Percentiles rank a stretch among this genome's conserved stretches.
phyloP scores from a whole-genome alignment of 2,113 vertebrate genomes.

The Vombatus ursinus region DNA sequence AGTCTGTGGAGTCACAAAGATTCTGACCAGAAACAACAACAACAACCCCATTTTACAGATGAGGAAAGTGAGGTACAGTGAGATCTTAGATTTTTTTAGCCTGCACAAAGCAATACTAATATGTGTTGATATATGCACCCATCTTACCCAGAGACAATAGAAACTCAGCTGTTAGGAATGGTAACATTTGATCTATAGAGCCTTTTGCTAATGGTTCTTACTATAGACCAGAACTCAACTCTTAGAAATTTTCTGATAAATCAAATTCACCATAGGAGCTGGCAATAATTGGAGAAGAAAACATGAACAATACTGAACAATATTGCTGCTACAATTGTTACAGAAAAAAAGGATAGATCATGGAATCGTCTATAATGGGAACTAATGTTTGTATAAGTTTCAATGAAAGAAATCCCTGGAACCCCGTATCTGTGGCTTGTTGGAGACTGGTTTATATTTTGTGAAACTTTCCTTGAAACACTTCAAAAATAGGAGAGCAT shows the following conservation, averaged over 20 bases:
- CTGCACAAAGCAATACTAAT: background rate
- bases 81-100: background rate
- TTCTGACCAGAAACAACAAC: background rate
- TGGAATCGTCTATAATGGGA: background rate
- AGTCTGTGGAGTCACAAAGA: background rate
- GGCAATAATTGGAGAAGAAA: background rate
- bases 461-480: background rate
- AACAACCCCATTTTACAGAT: background rate
- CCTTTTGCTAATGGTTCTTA: background rate
- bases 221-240: background rate
- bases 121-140: background rate
- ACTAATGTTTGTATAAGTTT: background rate
- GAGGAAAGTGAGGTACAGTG: background rate
- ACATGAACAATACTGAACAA: background rate
- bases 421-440: background rate
- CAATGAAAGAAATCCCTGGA: background rate
- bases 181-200: background rate
- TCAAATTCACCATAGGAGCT: background rate
- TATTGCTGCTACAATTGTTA: background rate
- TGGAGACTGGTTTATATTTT: background rate
- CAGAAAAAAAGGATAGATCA: background rate
- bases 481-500: background rate
- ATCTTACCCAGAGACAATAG: background rate
- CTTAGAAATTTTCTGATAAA: background rate
- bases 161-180: background rate